A percentile compares a stretch with the other conserved stretches of the same genome.
Conservation (phyloP, 2,113 vertebrate species). For the Oenanthe oenanthe region DNA sequence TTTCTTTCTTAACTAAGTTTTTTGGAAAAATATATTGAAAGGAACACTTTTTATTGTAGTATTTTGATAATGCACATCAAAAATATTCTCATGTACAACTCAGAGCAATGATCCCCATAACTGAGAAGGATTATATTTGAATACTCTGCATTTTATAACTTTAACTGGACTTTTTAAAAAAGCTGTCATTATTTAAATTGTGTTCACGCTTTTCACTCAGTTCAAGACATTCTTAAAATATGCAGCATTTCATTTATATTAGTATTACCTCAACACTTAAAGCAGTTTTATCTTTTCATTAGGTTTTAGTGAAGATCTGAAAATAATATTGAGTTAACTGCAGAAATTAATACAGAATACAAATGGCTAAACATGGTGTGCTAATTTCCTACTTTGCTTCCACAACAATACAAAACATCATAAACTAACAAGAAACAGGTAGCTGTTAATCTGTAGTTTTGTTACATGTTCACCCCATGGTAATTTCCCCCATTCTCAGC, state of each 20-base stretch:
- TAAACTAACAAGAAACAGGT: not conserved
- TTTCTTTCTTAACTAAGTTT: not conserved
- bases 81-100: slow-evolving; percentile 30
- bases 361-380: not conserved
- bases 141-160: slow-evolving; percentile 18
- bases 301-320: not conserved
- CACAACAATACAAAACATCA: not conserved
- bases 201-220: not conserved
- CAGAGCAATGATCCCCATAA: slow-evolving; percentile 10
- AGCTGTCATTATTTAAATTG: not conserved
- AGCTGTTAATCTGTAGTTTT: not conserved
- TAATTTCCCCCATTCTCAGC: not conserved
- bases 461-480: not conserved
- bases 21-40: not conserved
- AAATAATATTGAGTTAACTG: not conserved
- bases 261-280: not conserved
- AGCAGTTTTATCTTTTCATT: not conserved
- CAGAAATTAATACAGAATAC: slow-evolving; percentile 22
- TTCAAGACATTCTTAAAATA: slow-evolving; percentile 29
- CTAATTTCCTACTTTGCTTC: not conserved
- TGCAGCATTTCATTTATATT: not conserved
- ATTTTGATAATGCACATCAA: slow-evolving; percentile 17
- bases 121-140: not conserved
- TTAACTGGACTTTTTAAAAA: slow-evolving; percentile 4
- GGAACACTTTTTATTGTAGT: slow-evolving; percentile 53